phyloP scores from a whole-genome alignment of 2,113 vertebrate species.

The Leptocoma aspasia region DNA sequence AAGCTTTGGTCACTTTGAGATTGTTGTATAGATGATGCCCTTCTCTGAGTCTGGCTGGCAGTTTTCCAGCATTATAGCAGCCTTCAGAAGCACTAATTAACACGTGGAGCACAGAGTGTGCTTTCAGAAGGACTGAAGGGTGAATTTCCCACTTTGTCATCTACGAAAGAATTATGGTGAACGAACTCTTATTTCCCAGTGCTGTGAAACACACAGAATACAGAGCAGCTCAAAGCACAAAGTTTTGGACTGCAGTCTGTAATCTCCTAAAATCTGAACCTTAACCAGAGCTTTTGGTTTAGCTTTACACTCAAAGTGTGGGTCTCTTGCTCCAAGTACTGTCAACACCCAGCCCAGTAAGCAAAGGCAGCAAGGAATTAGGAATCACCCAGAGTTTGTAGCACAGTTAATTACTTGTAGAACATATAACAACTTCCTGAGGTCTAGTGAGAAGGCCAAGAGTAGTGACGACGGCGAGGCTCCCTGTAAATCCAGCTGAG shows the following conservation, averaged over 20 bases:
- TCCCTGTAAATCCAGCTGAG: neutral
- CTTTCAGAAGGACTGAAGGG: neutral
- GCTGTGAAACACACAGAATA: neutral
- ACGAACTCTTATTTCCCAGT: neutral
- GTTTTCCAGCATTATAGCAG: neutral
- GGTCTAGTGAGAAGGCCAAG: neutral
- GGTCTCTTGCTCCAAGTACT: slow-evolving; percentile 18
- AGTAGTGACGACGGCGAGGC: fast-evolving
- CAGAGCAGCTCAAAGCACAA: neutral
- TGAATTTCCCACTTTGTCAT: neutral
- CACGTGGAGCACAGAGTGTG: neutral
- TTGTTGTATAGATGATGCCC: neutral
- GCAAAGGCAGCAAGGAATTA: neutral
- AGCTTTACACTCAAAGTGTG: neutral
- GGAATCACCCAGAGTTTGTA: neutral
- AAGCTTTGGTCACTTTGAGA: neutral
- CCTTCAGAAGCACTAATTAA: neutral
- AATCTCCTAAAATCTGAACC: slow-evolving; percentile 36
- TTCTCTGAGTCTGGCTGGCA: neutral
- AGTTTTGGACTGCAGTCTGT: neutral
- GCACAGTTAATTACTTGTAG: slow-evolving; percentile 4
- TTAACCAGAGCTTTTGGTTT: slow-evolving; percentile 1
- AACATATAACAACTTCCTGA: neutral
- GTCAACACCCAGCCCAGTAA: slow-evolving; percentile 27
- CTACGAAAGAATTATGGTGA: neutral